Conservation (phyloP, 2,797 vertebrate species). For the Acestrorhynchus altus region DNA sequence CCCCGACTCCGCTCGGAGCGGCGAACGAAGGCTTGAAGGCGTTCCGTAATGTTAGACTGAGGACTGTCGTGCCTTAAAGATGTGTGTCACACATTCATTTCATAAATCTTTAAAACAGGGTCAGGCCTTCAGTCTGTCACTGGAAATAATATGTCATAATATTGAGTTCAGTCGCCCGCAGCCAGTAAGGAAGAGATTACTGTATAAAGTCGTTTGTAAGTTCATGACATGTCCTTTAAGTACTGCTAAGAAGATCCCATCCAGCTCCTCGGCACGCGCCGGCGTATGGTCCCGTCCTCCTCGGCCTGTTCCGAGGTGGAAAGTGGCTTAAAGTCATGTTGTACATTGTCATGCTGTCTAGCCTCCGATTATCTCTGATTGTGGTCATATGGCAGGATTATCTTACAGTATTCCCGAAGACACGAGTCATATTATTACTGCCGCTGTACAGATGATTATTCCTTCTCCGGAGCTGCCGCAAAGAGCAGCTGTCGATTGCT, state of each 20-base stretch:
- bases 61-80: slow-evolving; percentile 53
- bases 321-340: slow-evolving; percentile 43
- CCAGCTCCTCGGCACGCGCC: slow-evolving; percentile 14
- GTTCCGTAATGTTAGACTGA: slow-evolving; percentile 7
- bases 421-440: too few species aligned
- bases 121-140: slow-evolving; percentile 56
- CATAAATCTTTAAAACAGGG: slow-evolving; percentile 57
- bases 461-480: too few species aligned
- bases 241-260: slow-evolving; percentile 38
- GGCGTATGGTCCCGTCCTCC: slow-evolving; percentile 36
- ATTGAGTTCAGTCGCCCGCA: slow-evolving; percentile 48
- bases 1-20: background rate
- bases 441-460: too few species aligned
- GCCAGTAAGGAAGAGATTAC: slow-evolving; percentile 49
- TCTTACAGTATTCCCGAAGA: slow-evolving; percentile 47
- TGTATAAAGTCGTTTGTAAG: slow-evolving; percentile 44
- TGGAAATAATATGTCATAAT: slow-evolving; percentile 54
- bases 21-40: slow-evolving; percentile 26
- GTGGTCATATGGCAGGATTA: slow-evolving; percentile 48
- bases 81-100: slow-evolving; percentile 57
- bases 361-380: slow-evolving; percentile 42
- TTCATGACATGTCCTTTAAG: slow-evolving; percentile 53
- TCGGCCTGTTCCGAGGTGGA: slow-evolving; percentile 24
- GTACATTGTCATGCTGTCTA: slow-evolving; percentile 40
- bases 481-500: too few species aligned